Base-by-base conservation (phyloP, 2,888 invertebrate species). In the Napeogenes inachia region DNA sequence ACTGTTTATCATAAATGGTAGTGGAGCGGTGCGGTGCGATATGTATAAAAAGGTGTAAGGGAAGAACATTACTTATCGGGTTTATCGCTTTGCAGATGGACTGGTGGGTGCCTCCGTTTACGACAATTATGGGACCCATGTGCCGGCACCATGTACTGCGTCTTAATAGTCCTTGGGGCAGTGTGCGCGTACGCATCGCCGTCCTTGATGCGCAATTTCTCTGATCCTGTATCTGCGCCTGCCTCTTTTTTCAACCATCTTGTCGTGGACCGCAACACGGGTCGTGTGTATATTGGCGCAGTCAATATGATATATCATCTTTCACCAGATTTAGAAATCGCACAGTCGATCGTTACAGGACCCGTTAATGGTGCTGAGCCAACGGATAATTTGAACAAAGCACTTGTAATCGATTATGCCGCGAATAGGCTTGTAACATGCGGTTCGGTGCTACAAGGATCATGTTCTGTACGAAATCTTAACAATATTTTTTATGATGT, bases 351-450 rank as follows among this genome's bases (percentile, higher is more conserved):
- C 67, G 92, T 93, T 79, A 97, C 97, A 63, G 97, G 98, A 13
- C 97, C 98, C 13, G 93, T 94, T 80, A 94, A 95, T 81, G 98
- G 98, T 89, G 96, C 97, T 63, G 94, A 94, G 76, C 93, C 94
- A 57, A 96, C 96, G 60, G 95, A 98, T 87, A 98, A 97, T 86
- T 95, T 96, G 72, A 98, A 98, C 91, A 98, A 98, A 87, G 98
- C 97, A 60, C 92, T 99, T 76, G 95, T 98, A 68, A 97, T 99
- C 76, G 98, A 98, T 89, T 96, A 98, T 80, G 95, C 95, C 47
- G 95, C 96, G 67, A 95, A 96, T 55, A 93, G 96, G 67, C 92
- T 99, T 61, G 97, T 99, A 75, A 94, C 96, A 42, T 99, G 99
- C 87, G 98, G 98, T 58, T 97, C 96, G 73, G 91, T 98, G 63